Percentiles rank a stretch among this genome's conserved stretches.
These are phyloP conservation scores for Carabus problematicus DNA, from an alignment of 2,888 invertebrate species.

Conservation along the genomic window DNA sequence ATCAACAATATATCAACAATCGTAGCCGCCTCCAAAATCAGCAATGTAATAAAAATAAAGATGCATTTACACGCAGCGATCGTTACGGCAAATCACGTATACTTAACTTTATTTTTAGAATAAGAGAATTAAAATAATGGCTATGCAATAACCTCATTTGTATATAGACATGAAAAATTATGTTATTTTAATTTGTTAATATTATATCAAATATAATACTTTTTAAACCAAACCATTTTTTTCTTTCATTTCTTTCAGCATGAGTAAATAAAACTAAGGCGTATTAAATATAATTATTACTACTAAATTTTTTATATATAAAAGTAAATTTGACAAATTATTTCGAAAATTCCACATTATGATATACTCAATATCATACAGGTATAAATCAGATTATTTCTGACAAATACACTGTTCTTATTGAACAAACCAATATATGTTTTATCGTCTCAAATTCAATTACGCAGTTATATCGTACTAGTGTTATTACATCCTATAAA, in stretches of 20 bases:
- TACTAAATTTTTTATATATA: too few species aligned
- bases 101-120: conserved; percentile 28
- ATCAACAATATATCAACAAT: not conserved
- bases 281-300: too few species aligned
- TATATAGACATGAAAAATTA: conserved; percentile 38
- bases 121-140: conserved; percentile 23
- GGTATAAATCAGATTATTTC: not conserved
- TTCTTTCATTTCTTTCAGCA: too few species aligned
- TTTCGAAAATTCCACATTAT: not conserved
- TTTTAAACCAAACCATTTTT: too few species aligned
- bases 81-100: conserved; percentile 2
- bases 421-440: too few species aligned
- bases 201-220: conserved; percentile 6
- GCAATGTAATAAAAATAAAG: conserved; percentile 6
- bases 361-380: not conserved
- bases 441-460: too few species aligned
- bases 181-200: conserved; percentile 25
- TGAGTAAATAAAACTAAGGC: too few species aligned
- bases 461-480: not conserved
- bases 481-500: not conserved
- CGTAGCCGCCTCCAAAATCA: conserved; percentile 3
- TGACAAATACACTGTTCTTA: too few species aligned
- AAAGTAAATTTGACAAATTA: not conserved
- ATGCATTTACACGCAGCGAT: conserved; percentile 29
- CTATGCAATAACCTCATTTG: conserved; percentile 41